Base-by-base conservation (phyloP, 2,113 vertebrate species). In the Hiodon tergisus region DNA sequence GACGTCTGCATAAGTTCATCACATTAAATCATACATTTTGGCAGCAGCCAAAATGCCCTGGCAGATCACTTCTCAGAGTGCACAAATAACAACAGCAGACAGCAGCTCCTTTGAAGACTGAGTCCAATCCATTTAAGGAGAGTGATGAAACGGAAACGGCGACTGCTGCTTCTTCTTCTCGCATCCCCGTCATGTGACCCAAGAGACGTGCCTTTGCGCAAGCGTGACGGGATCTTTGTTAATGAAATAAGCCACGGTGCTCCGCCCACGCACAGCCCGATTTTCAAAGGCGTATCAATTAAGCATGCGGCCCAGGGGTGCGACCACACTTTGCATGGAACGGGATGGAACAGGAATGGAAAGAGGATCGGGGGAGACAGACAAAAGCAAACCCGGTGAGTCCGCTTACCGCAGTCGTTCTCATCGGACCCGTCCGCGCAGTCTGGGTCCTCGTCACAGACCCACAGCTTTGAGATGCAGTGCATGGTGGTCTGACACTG, bases 391-490 rank as follows among this genome's bases (percentile, higher is more conserved):
- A 31, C 16, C 3, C 51, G 31, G 0, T 2, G 31, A 31, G 31
- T 31, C 31, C 17, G 88, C 96, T 97, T 88, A 99, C 97, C 96
- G 59, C 97, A 99, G 82, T 95, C 95, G 31, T 96, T 93, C 85
- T 99, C 96, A 17, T 98, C 97, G 0, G 97, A 98, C 47, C 96
- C 97, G 48, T 98, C 97, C 2, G 96, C 94, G 61, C 97, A 99
- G 79, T 99, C 97, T 0, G 96, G 94, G 79, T 99, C 97, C 83
- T 98, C 95, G 5, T 99, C 97, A 79, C 97, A 99, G 8, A 99
- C 97, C 97, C 97, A 99, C 69, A 98, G 87, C 80, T 96, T 98
- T 82, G 97, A 98, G 87, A 99, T 98, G 85, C 97, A 99, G 76
- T 98, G 96, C 78, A 98, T 98, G 46, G 96, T 97, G 46, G 95